phyloP scores from a whole-genome alignment of 1,140 invertebrate species.

The Pseudomyrmex sp. region DNA sequence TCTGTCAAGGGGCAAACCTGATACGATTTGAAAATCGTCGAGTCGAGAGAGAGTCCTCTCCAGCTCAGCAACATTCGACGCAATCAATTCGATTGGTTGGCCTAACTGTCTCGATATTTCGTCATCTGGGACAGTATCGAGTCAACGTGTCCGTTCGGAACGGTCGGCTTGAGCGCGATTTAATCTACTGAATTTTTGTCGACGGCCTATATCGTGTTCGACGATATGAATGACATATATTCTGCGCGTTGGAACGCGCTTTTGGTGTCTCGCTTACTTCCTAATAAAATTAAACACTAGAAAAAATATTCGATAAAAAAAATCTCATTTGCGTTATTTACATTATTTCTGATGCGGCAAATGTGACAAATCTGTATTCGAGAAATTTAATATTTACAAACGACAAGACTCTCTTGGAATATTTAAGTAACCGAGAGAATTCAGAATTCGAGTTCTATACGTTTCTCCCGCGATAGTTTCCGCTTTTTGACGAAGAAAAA shows the following conservation, averaged over 20 bases:
- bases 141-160: constrained; percentile 50
- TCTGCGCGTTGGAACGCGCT: background rate
- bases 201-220: constrained; percentile 24
- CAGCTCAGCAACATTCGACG: constrained; percentile 49
- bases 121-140: constrained; percentile 50
- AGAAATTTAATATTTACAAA: background rate
- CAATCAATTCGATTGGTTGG: constrained; percentile 57
- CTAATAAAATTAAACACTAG: background rate
- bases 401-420: constrained; percentile 23
- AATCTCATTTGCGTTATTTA: background rate
- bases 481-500: constrained; percentile 38
- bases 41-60: constrained; percentile 36
- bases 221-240: constrained; percentile 35
- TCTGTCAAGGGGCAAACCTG: constrained; percentile 51
- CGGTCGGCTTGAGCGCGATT: constrained; percentile 52
- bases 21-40: constrained; percentile 48
- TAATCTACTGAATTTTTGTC: constrained; percentile 55
- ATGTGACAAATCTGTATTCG: too few species aligned
- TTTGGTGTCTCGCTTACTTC: background rate
- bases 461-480: constrained; percentile 26
- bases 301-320: background rate
- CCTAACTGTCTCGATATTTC: constrained; percentile 56
- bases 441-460: background rate
- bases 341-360: background rate
- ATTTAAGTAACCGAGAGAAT: constrained; percentile 24